Conservation (phyloP, 1,140 invertebrate genomes). For the Pseudomyrmex flavicornis region DNA sequence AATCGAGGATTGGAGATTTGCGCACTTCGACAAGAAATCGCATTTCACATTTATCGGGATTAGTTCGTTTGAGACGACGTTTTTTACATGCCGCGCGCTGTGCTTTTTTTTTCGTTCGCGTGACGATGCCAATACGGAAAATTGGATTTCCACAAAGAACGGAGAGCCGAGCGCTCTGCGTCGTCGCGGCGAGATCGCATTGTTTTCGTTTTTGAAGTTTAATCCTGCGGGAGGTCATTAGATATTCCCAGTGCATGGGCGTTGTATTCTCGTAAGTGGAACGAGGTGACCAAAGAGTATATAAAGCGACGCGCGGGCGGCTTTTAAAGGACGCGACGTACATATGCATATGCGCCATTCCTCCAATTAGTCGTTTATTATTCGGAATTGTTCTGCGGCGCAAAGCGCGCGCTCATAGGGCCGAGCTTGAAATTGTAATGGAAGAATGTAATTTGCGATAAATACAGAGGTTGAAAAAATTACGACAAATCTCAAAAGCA, state of each 20-base stretch:
- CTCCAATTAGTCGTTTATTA: constrained; percentile 60
- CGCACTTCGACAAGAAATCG: constrained; percentile 12
- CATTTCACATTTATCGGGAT: constrained; percentile 9
- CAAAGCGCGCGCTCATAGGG: background rate
- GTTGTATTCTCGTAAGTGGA: constrained; percentile 28
- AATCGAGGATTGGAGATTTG: constrained; percentile 21
- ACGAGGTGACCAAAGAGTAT: constrained; percentile 49
- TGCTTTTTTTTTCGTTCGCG: background rate
- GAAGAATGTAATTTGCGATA: constrained; percentile 39
- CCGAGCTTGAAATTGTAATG: constrained; percentile 7
- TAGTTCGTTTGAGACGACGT: constrained; percentile 21
- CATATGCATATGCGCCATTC: constrained; percentile 16
- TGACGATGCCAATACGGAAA: constrained; percentile 40
- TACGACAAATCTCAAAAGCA: constrained; percentile 15
- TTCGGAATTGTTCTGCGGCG: constrained; percentile 37
- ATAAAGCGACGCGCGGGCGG: constrained; percentile 32
- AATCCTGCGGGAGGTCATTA: constrained; percentile 51
- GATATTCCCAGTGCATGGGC: constrained; percentile 53
- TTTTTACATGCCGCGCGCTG: constrained; percentile 19
- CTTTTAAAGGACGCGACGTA: constrained; percentile 29
- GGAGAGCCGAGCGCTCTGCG: constrained; percentile 22
- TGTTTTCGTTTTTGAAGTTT: constrained; percentile 53
- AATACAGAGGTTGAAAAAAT: constrained; percentile 12
- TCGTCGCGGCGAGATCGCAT: constrained; percentile 31
- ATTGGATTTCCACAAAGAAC: constrained; percentile 48